Evolutionary conservation across 2,888 invertebrate genomes (phyloP).

Genomic region (Aproaerema taeniolella): DNA sequence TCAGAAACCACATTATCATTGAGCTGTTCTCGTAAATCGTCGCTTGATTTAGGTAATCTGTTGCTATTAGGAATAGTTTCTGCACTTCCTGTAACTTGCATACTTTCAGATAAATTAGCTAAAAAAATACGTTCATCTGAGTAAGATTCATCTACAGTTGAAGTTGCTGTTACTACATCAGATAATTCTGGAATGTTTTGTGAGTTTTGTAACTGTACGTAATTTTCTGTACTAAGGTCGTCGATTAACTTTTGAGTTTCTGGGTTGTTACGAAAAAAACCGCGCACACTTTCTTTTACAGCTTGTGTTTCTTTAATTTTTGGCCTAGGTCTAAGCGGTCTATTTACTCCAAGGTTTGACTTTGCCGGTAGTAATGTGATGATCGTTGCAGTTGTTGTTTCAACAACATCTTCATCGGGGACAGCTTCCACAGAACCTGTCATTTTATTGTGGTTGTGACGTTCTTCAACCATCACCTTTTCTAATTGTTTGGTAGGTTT

Average conservation of each 20-base stretch:
- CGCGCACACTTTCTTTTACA: slow-evolving; percentile 45
- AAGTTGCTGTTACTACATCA: slow-evolving; percentile 33
- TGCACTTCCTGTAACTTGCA: slow-evolving; percentile 28
- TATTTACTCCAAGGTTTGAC: slow-evolving; percentile 86
- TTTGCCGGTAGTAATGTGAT: slow-evolving; percentile 85
- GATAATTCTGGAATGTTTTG: slow-evolving; percentile 32
- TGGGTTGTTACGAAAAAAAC: slow-evolving; percentile 47
- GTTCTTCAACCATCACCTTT: slow-evolving; percentile 37
- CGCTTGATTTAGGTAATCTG: slow-evolving; percentile 59
- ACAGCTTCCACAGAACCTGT: slow-evolving; percentile 66
- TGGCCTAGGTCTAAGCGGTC: slow-evolving; percentile 82
- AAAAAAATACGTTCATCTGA: slow-evolving; percentile 27
- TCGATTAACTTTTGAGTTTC: slow-evolving; percentile 41
- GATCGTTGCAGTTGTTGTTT: slow-evolving; percentile 54
- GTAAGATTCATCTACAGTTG: slow-evolving; percentile 27
- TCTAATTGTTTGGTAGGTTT: slow-evolving; percentile 27
- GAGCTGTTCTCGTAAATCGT: slow-evolving; percentile 37
- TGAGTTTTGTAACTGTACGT: slow-evolving; percentile 31
- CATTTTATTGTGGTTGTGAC: slow-evolving; percentile 47
- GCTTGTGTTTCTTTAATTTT: slow-evolving; percentile 54
- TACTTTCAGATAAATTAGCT: slow-evolving; percentile 35
- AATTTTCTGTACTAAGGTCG: slow-evolving; percentile 45
- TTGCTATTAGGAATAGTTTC: slow-evolving; percentile 36
- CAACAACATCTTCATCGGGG: slow-evolving; percentile 47
- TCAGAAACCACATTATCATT: slow-evolving; percentile 20